Percentiles rank a stretch among this genome's conserved stretches.
These are phyloP conservation scores for Amphipoea oculea DNA, from an alignment of 2,888 invertebrate species.

Conservation along the genomic window DNA sequence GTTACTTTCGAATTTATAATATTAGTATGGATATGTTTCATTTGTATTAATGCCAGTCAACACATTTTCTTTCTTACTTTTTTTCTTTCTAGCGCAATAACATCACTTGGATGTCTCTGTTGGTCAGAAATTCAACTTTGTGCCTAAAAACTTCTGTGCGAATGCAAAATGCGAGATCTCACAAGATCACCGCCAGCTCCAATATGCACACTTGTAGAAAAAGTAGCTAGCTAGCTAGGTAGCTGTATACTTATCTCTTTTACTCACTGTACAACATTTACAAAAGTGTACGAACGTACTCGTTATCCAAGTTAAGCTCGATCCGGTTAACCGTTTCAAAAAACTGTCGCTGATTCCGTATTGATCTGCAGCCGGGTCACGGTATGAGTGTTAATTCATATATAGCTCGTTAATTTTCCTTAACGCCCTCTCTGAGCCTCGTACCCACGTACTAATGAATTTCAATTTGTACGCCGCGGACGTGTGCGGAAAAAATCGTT, in stretches of 20 bases:
- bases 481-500: conserved; percentile 75
- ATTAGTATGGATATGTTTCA: too few relatives aligned
- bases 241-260: background rate
- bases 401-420: conserved; percentile 88
- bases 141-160: too few relatives aligned
- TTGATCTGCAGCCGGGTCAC: conserved; percentile 70
- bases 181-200: too few relatives aligned
- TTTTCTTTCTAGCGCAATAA: too few relatives aligned
- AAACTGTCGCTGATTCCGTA: conserved; percentile 75
- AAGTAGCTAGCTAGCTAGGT: too few relatives aligned
- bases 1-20: too few relatives aligned
- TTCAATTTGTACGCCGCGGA: conserved; percentile 86
- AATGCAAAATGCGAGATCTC: too few relatives aligned
- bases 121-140: too few relatives aligned
- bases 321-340: conserved; percentile 55
- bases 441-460: conserved; percentile 86
- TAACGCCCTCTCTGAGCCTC: conserved; percentile 81
- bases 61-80: too few relatives aligned
- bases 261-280: background rate
- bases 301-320: conserved; percentile 15
- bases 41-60: too few relatives aligned
- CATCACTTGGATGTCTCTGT: too few relatives aligned
- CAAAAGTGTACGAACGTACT: conserved; percentile 29
- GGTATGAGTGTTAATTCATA: conserved; percentile 87
- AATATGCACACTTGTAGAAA: background rate